Evolutionary conservation across 2,797 vertebrate species (phyloP), one percentile per base, ranked within the genome.

Genomic region (Protosalanx chinensis): DNA sequence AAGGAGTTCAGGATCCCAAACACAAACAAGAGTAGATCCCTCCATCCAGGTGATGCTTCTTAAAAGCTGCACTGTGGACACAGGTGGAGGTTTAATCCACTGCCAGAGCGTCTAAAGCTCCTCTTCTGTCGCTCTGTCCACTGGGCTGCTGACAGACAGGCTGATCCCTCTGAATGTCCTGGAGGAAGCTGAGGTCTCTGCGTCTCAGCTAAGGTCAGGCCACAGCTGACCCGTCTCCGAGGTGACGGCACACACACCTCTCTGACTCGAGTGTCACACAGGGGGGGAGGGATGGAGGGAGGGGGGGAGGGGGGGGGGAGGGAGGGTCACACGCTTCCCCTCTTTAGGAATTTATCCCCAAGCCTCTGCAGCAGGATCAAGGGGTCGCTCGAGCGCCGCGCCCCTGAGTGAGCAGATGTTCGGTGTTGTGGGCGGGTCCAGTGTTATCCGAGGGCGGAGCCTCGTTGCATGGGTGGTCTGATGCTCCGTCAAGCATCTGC

Each of bases 321-420:
- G 37, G 30, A 57, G 61, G 20, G 33, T 15, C 32, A 72, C 64
- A 72, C 3, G 29, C 27, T 30, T 30, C 27, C 8, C 33, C 32
- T 35, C 62, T n/a, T 3, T 32, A n/a, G 62, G 23, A 30, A 15
- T 66, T 2, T 41, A 18, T 35, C 62, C 62, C 62, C 8, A 57
- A 70, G 73, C 81, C 73, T 41, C 32, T 71, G 72, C n/a, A 69
- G 64, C 51, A 61, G 60, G 76, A 83, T 84, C 82, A 82, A 67
- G 67, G 67, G 85, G 84, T 84, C 70, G 57, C 72, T 3, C 16
- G 75, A 41, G 35, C 68, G 1, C n/a, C 53, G 10, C 33, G 5
- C 35, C n/a, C 53, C 32, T 37, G n/a, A 33, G 3, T 68, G 73
- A 72, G 78, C 79, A 83, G 79, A 85, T 71, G 76, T 67, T 49